Base-by-base conservation (phyloP, 2,797 vertebrate genomes). In the Microctenopoma lineatum region DNA sequence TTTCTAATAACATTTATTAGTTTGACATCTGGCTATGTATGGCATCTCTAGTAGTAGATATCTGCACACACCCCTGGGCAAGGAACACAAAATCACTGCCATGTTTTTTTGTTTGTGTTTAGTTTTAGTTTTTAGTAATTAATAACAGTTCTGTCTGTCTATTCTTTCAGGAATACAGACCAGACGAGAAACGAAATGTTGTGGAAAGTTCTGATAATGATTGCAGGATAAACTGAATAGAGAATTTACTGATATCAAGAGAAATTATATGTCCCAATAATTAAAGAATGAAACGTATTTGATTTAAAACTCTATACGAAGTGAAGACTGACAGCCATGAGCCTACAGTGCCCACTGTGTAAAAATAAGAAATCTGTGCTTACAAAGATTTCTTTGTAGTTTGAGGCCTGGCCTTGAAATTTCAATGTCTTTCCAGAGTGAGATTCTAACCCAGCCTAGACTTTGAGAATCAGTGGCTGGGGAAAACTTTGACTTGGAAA, bases 311-410 rank as follows among this genome's bases (percentile, higher is more conserved):
- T 65, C 11, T 26, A 56, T 34, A 18, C 45, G 36, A 18, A 39
- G 3, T 59, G 46, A n/a, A 74, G 61, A 75, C 44, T 69, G 72
- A 54, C 58, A 68, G 41, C 16, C 45, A 70, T 69, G 27, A 50
- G 2, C 25, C 26, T 53, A 50, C 39, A 45, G 47, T 69, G 27
- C 26, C 38, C 38, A 67, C 26, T 52, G 27, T 73, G 45, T 62
- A 5, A 61, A 52, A 73, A 56, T 53, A 46, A 36, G 9, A n/a
- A 63, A 69, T 63, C 26, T 56, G 57, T 18, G 58, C 25, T 56
- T 58, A n/a, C 26, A 78, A 80, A 44, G 15, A 57, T 48, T 59
- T 62, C 70, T 81, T 60, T 66, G 36, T 66, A 55, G 59, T 66
- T 77, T 51, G 36, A 18, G 39, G 46, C 45, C 25, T 46, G 42